A percentile compares a stretch with the other conserved stretches of the same genome.
Conservation (phyloP, 2,113 vertebrate species). For the Phaetusa simplex region DNA sequence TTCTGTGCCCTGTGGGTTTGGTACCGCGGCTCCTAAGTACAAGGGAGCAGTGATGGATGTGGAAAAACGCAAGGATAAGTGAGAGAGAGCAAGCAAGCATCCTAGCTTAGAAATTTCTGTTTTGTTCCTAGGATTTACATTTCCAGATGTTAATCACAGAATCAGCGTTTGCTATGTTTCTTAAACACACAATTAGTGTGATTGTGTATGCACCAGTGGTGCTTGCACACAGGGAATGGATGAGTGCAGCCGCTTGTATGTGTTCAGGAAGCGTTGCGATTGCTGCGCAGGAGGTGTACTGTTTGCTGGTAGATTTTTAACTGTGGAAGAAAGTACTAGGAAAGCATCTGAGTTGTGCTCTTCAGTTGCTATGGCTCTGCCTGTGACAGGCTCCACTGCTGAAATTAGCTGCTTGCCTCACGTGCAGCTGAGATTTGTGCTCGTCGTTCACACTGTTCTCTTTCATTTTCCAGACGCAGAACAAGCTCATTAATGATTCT, state of each 20-base stretch:
- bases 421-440: neutral
- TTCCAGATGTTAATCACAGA: neutral
- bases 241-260: neutral
- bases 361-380: neutral
- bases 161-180: neutral
- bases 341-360: neutral
- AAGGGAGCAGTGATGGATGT: neutral
- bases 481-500: constrained; percentile 25
- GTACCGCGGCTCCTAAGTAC: rapidly evolving
- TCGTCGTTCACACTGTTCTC: neutral
- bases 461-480: neutral
- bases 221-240: neutral
- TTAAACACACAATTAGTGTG: neutral
- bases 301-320: neutral
- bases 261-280: neutral
- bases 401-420: neutral
- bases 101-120: neutral
- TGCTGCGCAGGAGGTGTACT: neutral
- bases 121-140: neutral
- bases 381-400: neutral
- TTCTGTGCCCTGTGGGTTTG: neutral
- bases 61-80: neutral
- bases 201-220: neutral
- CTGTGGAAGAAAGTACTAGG: neutral
- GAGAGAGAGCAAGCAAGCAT: neutral